phyloP scores from a whole-genome alignment of 2,888 invertebrate species.

The Patella depressa region DNA sequence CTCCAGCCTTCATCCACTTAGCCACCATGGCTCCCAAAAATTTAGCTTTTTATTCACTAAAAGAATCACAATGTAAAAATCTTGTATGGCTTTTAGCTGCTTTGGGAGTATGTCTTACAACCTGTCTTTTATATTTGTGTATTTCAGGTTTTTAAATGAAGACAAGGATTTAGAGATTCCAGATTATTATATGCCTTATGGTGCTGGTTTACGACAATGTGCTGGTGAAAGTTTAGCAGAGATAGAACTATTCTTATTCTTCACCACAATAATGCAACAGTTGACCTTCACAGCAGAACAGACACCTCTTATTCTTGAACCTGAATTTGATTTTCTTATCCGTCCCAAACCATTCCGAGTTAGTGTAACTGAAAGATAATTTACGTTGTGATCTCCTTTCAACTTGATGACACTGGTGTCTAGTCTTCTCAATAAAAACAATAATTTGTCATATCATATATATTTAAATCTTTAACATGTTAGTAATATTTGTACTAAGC shows the following conservation, averaged over 20 bases:
- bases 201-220: conserved; percentile 52
- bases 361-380: conserved; percentile 28
- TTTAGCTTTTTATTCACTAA: background rate
- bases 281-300: conserved; percentile 36
- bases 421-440: no score
- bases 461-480: no score
- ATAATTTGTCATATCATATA: no score
- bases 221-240: conserved; percentile 57
- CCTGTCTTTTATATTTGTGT: conserved; percentile 9
- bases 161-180: conserved; percentile 49
- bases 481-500: no score
- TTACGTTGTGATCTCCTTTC: no score
- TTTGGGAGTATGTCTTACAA: background rate
- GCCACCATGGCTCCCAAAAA: no score
- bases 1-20: no score
- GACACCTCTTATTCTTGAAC: conserved; percentile 39
- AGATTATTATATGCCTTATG: conserved; percentile 57
- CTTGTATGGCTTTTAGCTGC: background rate
- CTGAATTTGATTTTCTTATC: conserved; percentile 46
- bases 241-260: conserved; percentile 55
- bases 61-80: background rate
- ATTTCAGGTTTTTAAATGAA: conserved; percentile 51
- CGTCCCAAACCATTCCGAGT: conserved; percentile 48
- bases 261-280: conserved; percentile 53
- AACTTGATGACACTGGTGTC: no score